Evolutionary conservation across 2,888 invertebrate species (phyloP), one percentile per base, ranked within the genome.

Genomic region (Acrocera orbiculus): DNA sequence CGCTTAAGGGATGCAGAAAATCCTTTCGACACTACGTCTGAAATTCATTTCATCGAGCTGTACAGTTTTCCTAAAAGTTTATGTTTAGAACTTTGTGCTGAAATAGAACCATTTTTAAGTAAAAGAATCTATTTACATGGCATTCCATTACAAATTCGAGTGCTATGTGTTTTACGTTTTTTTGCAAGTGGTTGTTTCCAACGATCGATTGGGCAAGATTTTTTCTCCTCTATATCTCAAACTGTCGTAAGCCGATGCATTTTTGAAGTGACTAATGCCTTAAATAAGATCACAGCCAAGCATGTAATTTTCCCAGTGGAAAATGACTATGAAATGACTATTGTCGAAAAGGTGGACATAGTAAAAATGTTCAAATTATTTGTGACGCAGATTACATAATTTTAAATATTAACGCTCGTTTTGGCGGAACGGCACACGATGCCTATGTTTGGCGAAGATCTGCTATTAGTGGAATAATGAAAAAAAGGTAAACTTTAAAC

Each of bases 301-400:
- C 10, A 13, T 13, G 25, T 23, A 24, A 29, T 11, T 4, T 23
- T 23, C 11, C 23, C 23, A 5, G 11, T 11, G 5, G 6, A n/a
- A n/a, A 4, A 23, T 4, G 11, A 23, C 4, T 23, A 23, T 23
- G 5, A 4, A 11, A 11, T 11, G 3, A 35, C 14, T 35, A 35
- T 14, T 35, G 31, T n/a, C 20, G 35, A 26, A 30, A 35, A 28
- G 37, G 34, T 6, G 38, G 38, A 2, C 35, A 38, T 32, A 35
- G 34, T 4, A 37, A 34, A 36, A 36, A 39, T 26, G 32, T 36
- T 1, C 25, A 30, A 15, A 34, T 39, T n/a, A 28, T 39, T 14
- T 37, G 34, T 15, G 39, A 36, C 27, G 34, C 34, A 7, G 32
- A 39, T 15, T 31, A n/a, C 16, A 17, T 34, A 2, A 25, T 38